phyloP scores from a whole-genome alignment of 1,140 invertebrate species.

The Psilanteris sp. region DNA sequence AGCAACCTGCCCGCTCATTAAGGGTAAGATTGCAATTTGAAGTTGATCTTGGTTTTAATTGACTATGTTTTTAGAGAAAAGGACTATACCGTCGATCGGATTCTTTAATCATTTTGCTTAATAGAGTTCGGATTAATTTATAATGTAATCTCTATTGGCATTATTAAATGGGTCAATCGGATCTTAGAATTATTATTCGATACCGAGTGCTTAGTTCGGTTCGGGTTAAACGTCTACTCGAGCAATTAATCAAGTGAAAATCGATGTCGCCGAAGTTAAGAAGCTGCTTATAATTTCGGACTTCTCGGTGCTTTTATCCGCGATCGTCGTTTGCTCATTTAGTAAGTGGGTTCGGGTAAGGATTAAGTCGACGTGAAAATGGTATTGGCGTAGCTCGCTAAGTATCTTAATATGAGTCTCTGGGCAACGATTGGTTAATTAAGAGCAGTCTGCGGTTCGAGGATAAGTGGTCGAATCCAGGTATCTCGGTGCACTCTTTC shows the following conservation, averaged over 20 bases:
- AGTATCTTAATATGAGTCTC: slow-evolving; percentile 40
- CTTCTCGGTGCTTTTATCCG: slow-evolving; percentile 35
- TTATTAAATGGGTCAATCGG: slow-evolving; percentile 12
- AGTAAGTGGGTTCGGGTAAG: slow-evolving; percentile 8
- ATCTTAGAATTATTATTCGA: not conserved
- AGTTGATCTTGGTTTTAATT: no score
- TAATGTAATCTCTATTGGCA: slow-evolving; percentile 1
- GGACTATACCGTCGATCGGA: no score
- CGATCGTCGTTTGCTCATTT: slow-evolving; percentile 22
- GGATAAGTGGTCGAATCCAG: slow-evolving; percentile 17
- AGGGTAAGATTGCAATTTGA: no score
- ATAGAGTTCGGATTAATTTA: slow-evolving; percentile 1
- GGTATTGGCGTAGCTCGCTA: slow-evolving; percentile 35
- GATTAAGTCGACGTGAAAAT: slow-evolving; percentile 45
- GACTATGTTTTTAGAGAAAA: no score
- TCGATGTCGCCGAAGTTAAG: slow-evolving; percentile 23
- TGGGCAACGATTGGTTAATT: slow-evolving; percentile 55
- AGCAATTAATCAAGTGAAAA: slow-evolving; percentile 28
- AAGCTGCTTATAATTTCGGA: slow-evolving; percentile 48
- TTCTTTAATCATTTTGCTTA: no score
- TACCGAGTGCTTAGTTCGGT: not conserved
- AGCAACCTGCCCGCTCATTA: no score
- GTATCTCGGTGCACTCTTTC: slow-evolving; percentile 1
- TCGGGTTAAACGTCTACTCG: slow-evolving; percentile 6
- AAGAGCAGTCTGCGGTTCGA: slow-evolving; percentile 9